Base-by-base conservation (phyloP, 2,113 vertebrate species). In the Mixornis gularis region DNA sequence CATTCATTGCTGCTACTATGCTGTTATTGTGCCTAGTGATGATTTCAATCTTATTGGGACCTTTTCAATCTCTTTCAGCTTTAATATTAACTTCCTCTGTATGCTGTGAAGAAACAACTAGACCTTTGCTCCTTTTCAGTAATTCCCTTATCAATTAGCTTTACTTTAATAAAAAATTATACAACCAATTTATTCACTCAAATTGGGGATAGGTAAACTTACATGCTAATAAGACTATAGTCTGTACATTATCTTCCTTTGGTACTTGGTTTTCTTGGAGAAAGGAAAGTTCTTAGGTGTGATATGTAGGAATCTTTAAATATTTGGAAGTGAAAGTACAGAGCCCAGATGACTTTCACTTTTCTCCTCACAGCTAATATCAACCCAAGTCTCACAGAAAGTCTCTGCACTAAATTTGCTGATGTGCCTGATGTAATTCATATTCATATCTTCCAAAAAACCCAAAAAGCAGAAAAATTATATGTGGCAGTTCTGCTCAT, bases 131-230 rank as follows among this genome's bases (percentile, higher is more conserved):
- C 13, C 12, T 70, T 65, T 85, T 73, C 17, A 73, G 8, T 10
- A 55, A 52, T 52, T 79, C 48, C 17, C 27, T 55, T 59, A 59
- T 36, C 9, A 48, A 27, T 46, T 27, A 59, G 1, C 6, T 4
- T 52, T 21, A 74, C 48, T 87, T 79, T 30, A 63, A 62, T 43
- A 55, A 66, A 55, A 73, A 73, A 86, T 49, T 0, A 79, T 60
- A 27, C 21, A 72, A 82, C 56, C 1, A 1, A 65, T 58, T 29
- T 43, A 49, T 80, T 80, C 18, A 46, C 7, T 59, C 40, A 51
- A 13, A 58, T 1, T 46, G 0, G 3, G 9, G 5, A 8, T 20
- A 76, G 13, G 6, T 16, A 53, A 82, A 80, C 7, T 20, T 70
- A 48, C 0, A 26, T 79, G 18, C 55, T 82, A 44, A 64, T 79